Base-by-base conservation (phyloP, 2,888 invertebrate species). In the Epistrophella euchroma region DNA sequence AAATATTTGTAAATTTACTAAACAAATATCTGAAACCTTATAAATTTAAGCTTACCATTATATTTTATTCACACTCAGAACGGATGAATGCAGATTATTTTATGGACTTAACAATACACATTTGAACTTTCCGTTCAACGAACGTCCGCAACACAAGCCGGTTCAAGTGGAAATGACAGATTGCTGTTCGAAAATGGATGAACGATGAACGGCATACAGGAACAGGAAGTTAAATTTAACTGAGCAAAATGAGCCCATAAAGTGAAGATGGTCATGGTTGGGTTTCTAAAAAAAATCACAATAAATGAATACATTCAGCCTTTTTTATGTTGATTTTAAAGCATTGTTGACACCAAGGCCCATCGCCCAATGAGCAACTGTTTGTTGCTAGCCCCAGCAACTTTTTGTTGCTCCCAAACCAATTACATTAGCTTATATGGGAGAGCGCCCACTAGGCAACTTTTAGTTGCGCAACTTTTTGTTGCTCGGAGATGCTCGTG, bases 81-180 rank as follows among this genome's bases (percentile, higher is more conserved):
- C 1, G 17, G 81, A 73, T 81, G 64, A 37, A 70, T 50, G 22
- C 37, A 40, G 85, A 85, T 85, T 80, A 28, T 17, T 28, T 55
- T 10, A 17, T 17, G 4, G 17, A 2, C 7, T 15, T 1, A 17
- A 55, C 37, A n/a, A n/a, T n/a, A n/a, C n/a, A n/a, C 40, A 50
- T 72, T 9, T 37, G 11, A 13, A 32, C 22, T 15, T 17, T 32
- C 2, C 2, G 19, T 6, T 35, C 11, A 22, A 22, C 4, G 15
- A 13, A 35, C 55, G 28, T 55, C 71, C 11, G 4, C 0, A 0
- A 11, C 0, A 28, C 6, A 7, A 3, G 58, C 74, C 80, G 84
- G 75, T 22, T 15, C 40, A 80, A 80, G 68, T 13, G 1, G 60
- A 85, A 85, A 66, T 85, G 84, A 84, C 19, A 75, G 80, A 85